These are phyloP conservation scores for Uropsilus gracilis DNA, from an alignment of 2,113 vertebrate species.

Conservation along the genomic window DNA sequence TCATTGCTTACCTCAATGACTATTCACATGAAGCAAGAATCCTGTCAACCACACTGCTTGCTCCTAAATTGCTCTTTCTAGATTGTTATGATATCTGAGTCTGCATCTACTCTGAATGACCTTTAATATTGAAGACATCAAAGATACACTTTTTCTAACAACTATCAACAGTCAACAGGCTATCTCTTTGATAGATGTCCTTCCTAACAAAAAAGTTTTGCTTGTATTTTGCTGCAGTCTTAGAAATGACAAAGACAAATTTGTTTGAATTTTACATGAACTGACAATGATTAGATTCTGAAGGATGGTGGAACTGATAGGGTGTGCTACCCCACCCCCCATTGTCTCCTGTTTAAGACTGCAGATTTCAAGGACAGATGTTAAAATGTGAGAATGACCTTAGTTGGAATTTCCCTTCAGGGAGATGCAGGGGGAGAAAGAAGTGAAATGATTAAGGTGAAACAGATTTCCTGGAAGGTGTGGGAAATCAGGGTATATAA, in stretches of 20 bases:
- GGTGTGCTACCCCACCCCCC: too few species aligned
- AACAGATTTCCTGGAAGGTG: too few species aligned
- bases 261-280: not conserved
- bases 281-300: not conserved
- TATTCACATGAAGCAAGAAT: constrained; percentile 33
- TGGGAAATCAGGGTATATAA: too few species aligned
- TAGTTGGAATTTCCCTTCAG: too few species aligned
- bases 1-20: not conserved
- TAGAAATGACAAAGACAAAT: not conserved
- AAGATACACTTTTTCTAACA: not conserved
- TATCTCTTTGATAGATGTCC: not conserved
- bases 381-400: too few species aligned
- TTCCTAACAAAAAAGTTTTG: not conserved
- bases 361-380: too few species aligned
- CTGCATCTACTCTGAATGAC: not conserved
- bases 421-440: too few species aligned
- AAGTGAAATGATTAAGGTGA: too few species aligned
- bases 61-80: not conserved
- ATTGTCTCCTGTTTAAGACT: too few species aligned
- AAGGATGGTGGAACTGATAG: not conserved
- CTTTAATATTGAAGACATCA: not conserved
- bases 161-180: not conserved
- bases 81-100: constrained; percentile 14
- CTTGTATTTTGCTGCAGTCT: not conserved
- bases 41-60: not conserved